phyloP scores from a whole-genome alignment of 1,140 invertebrate genomes.

The Drosophila tsacasi region DNA sequence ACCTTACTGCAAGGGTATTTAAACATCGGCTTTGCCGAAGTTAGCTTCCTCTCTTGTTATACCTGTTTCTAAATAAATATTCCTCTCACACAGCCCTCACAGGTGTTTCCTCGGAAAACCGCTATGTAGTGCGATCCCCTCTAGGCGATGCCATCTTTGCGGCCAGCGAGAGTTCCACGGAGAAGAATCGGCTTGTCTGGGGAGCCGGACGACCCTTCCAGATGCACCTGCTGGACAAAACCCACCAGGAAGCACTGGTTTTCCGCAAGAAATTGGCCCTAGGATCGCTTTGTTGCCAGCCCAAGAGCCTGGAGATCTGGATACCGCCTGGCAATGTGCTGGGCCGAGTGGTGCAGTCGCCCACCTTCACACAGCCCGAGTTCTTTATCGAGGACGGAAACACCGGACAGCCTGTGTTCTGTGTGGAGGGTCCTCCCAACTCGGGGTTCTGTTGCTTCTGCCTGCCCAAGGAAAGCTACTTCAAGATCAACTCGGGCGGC shows the following conservation, averaged over 20 bases:
- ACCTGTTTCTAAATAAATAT: background rate
- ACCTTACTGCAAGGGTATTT: no score
- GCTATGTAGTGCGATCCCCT: slow-evolving; percentile 88
- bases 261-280: slow-evolving; percentile 86
- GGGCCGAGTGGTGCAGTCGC: slow-evolving; percentile 85
- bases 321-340: slow-evolving; percentile 85
- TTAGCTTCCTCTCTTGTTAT: no score
- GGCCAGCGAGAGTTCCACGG: slow-evolving; percentile 87
- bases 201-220: slow-evolving; percentile 87
- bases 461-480: slow-evolving; percentile 85
- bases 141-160: slow-evolving; percentile 88
- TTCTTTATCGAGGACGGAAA: slow-evolving; percentile 85
- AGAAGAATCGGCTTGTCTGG: slow-evolving; percentile 87
- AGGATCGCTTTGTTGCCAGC: slow-evolving; percentile 77
- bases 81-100: slow-evolving; percentile 65
- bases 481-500: slow-evolving; percentile 85
- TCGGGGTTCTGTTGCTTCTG: slow-evolving; percentile 78
- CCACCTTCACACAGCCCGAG: slow-evolving; percentile 78
- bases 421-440: slow-evolving; percentile 85
- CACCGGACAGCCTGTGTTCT: slow-evolving; percentile 83
- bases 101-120: slow-evolving; percentile 87
- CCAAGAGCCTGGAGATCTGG: slow-evolving; percentile 85
- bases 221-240: slow-evolving; percentile 88
- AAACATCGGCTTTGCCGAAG: no score
- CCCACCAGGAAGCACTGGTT: slow-evolving; percentile 88